Conservation (phyloP, 1,140 invertebrate species). For the Phocides pigmalion region DNA sequence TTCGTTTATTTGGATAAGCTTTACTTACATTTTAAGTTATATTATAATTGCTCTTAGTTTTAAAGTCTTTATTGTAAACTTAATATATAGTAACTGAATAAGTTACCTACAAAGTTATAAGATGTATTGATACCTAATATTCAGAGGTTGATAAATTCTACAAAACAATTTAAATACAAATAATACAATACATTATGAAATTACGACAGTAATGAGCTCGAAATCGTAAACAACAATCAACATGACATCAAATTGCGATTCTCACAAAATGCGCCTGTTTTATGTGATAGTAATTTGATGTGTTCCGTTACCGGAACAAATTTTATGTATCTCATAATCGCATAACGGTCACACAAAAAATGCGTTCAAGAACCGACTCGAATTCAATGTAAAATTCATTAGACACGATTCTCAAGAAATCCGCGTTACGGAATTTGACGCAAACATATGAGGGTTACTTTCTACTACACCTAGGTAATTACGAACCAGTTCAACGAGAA, state of each 20-base stretch:
- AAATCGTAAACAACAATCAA: constrained; percentile 27
- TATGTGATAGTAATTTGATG: no score
- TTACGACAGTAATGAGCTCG: not conserved
- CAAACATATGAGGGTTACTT: constrained; percentile 21
- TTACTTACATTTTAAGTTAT: no score
- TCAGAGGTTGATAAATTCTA: no score
- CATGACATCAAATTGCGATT: constrained; percentile 21
- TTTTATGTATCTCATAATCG: constrained; percentile 35
- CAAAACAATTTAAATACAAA: not conserved
- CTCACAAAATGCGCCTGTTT: constrained; percentile 18
- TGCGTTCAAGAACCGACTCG: constrained; percentile 28
- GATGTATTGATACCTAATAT: no score
- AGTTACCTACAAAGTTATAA: no score
- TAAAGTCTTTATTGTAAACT: no score
- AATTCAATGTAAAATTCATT: constrained; percentile 55
- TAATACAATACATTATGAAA: not conserved
- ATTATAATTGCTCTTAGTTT: no score
- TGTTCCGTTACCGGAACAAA: constrained; percentile 24
- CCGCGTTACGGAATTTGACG: constrained; percentile 40
- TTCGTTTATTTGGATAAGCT: no score
- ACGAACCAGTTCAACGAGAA: no score
- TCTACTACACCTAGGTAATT: not conserved
- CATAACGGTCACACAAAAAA: constrained; percentile 31
- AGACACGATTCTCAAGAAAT: constrained; percentile 38
- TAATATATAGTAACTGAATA: no score